Evolutionary conservation across 2,113 vertebrate species (phyloP).

Genomic region (Egretta garzetta): DNA sequence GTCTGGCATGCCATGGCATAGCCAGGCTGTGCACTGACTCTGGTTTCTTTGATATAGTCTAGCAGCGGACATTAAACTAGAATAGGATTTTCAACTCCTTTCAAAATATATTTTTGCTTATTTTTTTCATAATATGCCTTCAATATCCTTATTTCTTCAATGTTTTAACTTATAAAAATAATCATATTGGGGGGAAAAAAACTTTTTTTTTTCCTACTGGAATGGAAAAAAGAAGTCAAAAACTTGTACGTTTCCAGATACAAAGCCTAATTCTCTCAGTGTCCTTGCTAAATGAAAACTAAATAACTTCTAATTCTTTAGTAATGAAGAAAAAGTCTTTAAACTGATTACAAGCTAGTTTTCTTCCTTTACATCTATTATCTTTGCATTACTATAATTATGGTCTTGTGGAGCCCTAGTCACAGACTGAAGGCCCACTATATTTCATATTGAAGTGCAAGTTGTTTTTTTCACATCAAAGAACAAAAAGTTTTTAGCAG

Average conservation of each 20-base stretch:
- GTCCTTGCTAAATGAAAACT: not conserved
- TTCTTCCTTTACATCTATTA: not conserved
- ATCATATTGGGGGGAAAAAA: not conserved
- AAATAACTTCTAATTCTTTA: not conserved
- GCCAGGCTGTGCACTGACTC: not conserved
- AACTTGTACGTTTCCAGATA: not conserved
- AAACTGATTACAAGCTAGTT: not conserved
- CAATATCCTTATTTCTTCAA: not conserved
- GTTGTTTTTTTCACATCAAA: not conserved
- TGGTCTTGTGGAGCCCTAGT: not conserved
- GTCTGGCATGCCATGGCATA: accelerated
- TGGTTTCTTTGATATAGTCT: not conserved
- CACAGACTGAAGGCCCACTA: not conserved
- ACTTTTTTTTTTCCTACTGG: not conserved
- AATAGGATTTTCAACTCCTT: not conserved
- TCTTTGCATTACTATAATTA: not conserved
- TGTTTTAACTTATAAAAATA: not conserved
- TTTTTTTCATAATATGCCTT: not conserved
- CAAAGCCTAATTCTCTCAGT: not conserved
- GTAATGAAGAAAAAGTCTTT: not conserved
- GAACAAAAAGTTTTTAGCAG: not conserved
- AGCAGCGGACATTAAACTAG: not conserved
- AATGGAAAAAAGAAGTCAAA: not conserved
- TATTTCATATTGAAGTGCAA: not conserved
- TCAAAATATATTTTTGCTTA: not conserved